phyloP scores from a whole-genome alignment of 2,113 vertebrate species.

The Opisthocomus hoazin region DNA sequence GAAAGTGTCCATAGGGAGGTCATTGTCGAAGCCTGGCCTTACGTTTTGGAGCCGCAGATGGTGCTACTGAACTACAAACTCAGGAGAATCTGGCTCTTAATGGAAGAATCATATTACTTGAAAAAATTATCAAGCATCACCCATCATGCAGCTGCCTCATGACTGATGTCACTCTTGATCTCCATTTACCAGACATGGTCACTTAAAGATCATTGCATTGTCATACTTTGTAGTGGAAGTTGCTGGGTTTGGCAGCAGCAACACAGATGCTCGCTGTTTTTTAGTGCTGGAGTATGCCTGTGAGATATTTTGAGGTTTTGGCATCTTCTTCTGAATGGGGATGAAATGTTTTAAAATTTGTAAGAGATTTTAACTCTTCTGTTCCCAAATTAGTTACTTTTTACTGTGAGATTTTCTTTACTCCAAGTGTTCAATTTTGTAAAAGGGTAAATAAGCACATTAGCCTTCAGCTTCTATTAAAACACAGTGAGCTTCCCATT shows the following conservation, averaged over 20 bases:
- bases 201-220: not conserved
- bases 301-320: not conserved
- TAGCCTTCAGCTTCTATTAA: not conserved
- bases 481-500: not conserved
- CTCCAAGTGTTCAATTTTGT: not conserved
- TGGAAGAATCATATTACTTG: not conserved
- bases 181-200: not conserved
- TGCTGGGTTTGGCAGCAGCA: not conserved
- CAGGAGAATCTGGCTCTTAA: not conserved
- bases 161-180: not conserved
- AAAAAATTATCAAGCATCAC: not conserved
- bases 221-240: not conserved
- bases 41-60: constrained; percentile 16
- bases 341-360: not conserved
- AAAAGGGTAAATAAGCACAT: not conserved
- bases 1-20: not conserved
- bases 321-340: not conserved
- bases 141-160: not conserved
- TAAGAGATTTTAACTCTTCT: not conserved
- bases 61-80: constrained; percentile 38
- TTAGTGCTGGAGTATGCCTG: not conserved
- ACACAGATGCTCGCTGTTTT: not conserved
- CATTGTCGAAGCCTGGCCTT: not conserved
- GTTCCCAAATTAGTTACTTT: not conserved
- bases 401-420: not conserved